Evolutionary conservation across 2,113 vertebrate species (phyloP).

Genomic region (Boleophthalmus pectinirostris): DNA sequence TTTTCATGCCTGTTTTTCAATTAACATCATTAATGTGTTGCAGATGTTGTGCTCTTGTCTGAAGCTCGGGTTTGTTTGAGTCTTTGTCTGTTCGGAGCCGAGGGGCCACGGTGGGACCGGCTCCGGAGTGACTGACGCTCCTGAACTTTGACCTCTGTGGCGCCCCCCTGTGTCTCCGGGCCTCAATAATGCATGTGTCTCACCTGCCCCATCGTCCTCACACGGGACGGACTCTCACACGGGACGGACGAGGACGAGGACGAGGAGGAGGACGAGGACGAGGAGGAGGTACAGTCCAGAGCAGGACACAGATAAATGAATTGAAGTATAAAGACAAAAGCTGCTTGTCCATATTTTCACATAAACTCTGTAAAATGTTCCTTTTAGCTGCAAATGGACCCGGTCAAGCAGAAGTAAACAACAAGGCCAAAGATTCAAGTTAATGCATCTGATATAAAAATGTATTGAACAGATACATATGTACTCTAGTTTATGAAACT

Average conservation of each 20-base stretch:
- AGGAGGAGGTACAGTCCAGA: not conserved
- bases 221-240: conserved; percentile 11
- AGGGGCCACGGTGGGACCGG: conserved; percentile 42
- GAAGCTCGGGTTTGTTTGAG: not conserved
- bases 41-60: no score
- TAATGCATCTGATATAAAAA: no score
- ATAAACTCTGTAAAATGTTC: no score
- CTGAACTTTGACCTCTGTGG: conserved; percentile 71
- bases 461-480: no score
- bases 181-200: conserved; percentile 78
- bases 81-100: conserved; percentile 5
- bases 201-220: conserved; percentile 49
- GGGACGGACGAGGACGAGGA: not conserved
- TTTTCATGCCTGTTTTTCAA: no score
- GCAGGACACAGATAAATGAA: not conserved
- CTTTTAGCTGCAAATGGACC: no score
- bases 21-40: not conserved
- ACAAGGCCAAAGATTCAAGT: no score
- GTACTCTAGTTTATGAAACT: no score
- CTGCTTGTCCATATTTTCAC: no score
- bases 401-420: no score
- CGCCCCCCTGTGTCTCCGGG: conserved; percentile 60
- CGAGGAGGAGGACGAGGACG: no score
- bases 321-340: no score
- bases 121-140: conserved; percentile 54